Evolutionary conservation across 2,888 invertebrate genomes (phyloP), one percentile per base, ranked within the genome.

Genomic region (Nemoura dubitans): DNA sequence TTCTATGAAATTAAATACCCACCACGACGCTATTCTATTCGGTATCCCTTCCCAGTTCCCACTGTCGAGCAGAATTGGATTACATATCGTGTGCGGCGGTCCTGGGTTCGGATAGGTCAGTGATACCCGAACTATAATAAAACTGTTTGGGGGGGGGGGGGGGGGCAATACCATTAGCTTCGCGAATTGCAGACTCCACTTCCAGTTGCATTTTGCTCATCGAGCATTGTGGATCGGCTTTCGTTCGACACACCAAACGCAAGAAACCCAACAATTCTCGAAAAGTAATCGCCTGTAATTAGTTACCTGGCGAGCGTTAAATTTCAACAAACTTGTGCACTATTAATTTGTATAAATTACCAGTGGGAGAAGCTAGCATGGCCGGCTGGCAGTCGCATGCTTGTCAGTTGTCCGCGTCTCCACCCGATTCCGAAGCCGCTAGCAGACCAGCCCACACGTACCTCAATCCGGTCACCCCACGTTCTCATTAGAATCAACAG

Each of bases 401-500:
- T 59, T 16, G 16, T 10, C 1, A 10, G 29, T 59, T 16, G 16
- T 10, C 1, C 6, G 29, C 27, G 81, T 81, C 81, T 81, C 81
- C 81, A 81, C 81, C 81, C 81, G 30, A 30, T 5, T 2, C 21
- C 28, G 30, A 30, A 28, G 29, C 21, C 28, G 16, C 16, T 28
- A 10, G 28, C n/a, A 7, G 81, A 27, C 30, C 81, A 21, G 81
- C 81, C 30, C 81, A 30, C 28, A 30, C 81, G 1, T n/a, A n/a
- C 28, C 59, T n/a, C 28, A 30, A 81, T 28, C 81, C 28, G 81
- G 81, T 81, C 81, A 81, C 81, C 81, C 81, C 81, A 81, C 81
- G 81, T 81, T 29, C 81, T 81, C 81, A 81, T 81, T 81, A 81
- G 81, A 81, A 81, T 81, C 81, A 28, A 29, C 78, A 78, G 14